Base-by-base conservation (phyloP, 1,140 invertebrate genomes). In the Zaprionus capensis region DNA sequence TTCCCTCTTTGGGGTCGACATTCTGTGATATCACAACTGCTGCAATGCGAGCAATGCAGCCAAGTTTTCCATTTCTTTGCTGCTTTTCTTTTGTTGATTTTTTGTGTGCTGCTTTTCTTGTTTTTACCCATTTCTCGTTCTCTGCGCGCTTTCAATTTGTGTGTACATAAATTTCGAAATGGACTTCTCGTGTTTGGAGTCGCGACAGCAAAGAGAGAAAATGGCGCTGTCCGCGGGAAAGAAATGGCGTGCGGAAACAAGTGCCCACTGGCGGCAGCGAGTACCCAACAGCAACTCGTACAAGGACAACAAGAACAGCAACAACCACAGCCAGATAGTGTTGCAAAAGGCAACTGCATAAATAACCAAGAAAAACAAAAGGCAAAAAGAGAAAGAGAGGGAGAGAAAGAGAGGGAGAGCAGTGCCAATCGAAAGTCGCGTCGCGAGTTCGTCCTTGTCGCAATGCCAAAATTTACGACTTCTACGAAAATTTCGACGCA, bases 111-210 rank as follows among this genome's bases (percentile, higher is more conserved):
- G 26, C 46, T 64, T 57, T 67, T 69, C 38, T 53, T 68, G 46
- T 67, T 74, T 2, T 53, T 22, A 4, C 7, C n/a, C 15, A 6
- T 44, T 20, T 20, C 4, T 71, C 64, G 58, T 49, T 65, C 62
- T 56, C 65, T 38, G 49, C 38, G 72, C 76, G 76, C 72, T 90
- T 88, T 85, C 85, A 88, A 90, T 90, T 88, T 88, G 86, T 88
- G 85, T 88, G 85, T 85, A 88, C 81, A 88, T 88, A 88, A 88
- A 88, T 90, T 90, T 85, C 81, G 81, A 80, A 88, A 88, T 88
- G 85, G 85, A 88, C 84, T 88, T 88, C 81, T 88, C 84, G 78
- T 88, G 84, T 88, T 90, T 70, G 65, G 66, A 63, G 46, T 63
- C 58, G 74, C 69, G 71, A 80, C 80, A 75, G 58, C 28, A 79